Evolutionary conservation across 2,888 invertebrate species (phyloP), one percentile per base, ranked within the genome.

Genomic region (Petrolisthes manimaculis): DNA sequence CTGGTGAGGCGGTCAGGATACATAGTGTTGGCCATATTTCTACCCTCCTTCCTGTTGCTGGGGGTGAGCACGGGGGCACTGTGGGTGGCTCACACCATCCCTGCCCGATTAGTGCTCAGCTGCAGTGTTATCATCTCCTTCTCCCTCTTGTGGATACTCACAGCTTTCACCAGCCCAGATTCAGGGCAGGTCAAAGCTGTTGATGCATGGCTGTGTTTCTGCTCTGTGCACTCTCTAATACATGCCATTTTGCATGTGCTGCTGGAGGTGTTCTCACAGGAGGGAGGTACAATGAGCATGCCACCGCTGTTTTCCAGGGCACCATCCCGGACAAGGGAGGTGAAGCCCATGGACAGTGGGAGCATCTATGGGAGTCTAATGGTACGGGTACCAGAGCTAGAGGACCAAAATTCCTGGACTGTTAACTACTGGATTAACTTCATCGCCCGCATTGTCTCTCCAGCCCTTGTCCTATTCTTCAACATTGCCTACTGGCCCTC

Each of bases 131-230:
- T 77, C 14, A 69, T 69, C 2, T 78, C 84, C 21, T 89, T 90
- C 84, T 51, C 88, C 14, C 14, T 89, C 67, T 80, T 88, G 69
- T 90, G 90, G 90, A 51, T 84, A 21, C 55, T 89, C 51, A 80
- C 86, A 5, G 84, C 80, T 24, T n/a, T 84, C 67, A 88, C 77
- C 54, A 75, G 84, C 79, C 90, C 90, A 8, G 53, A 55, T 51
- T 85, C 86, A 12, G 85, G 88, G 4, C 21, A 77, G 8, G 77
- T 89, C 9, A 87, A 83, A 61, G 90, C 90, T 4, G 67, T 90
- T 18, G 90, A 90, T 82, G 90, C 87, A 9, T 90, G 90, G 90
- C 77, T 90, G 61, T 86, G 89, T 75, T 90, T 90, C 84, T 83
- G 89, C 61, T 81, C 85, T 18, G 84, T 86, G 37, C 88, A 88